Percentiles rank a stretch among this genome's conserved stretches.
phyloP scores from a whole-genome alignment of 2,797 vertebrate species.

The Parauchenoglanis punctatus region DNA sequence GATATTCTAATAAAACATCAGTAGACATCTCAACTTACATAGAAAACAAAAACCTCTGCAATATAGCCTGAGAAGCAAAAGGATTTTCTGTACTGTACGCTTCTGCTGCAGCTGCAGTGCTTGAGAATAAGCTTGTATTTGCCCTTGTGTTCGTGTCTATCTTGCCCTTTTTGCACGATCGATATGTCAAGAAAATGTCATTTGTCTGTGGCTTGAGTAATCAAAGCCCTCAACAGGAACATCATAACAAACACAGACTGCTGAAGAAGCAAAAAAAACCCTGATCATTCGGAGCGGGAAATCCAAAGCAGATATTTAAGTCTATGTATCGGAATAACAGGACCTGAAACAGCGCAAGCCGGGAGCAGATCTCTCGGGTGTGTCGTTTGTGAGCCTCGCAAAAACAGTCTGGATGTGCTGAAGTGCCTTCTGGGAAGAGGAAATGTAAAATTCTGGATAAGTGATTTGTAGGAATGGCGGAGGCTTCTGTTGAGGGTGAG shows the following conservation, averaged over 20 bases:
- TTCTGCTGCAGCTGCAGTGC: constrained; percentile 49
- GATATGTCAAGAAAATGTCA: constrained; percentile 77
- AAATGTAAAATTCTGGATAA: constrained; percentile 40
- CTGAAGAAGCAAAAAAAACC: constrained; percentile 37
- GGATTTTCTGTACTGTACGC: constrained; percentile 28
- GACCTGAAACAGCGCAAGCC: neutral
- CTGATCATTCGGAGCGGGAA: constrained; percentile 21
- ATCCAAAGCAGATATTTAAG: constrained; percentile 40
- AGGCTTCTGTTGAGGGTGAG: constrained; percentile 23
- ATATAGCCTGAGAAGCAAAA: constrained; percentile 12
- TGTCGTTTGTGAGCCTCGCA: neutral
- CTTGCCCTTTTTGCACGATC: constrained; percentile 67
- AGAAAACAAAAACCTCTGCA: constrained; percentile 1
- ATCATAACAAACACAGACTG: constrained; percentile 62
- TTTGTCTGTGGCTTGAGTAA: constrained; percentile 67
- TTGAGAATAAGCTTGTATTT: constrained; percentile 60
- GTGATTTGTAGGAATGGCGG: constrained; percentile 33
- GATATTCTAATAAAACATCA: neutral
- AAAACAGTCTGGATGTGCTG: neutral
- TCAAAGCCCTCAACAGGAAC: constrained; percentile 69
- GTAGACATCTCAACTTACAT: neutral
- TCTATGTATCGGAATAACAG: constrained; percentile 24
- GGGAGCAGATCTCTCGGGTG: neutral
- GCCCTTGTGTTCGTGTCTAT: constrained; percentile 60
- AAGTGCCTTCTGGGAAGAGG: constrained; percentile 39